A percentile compares a stretch with the other conserved stretches of the same genome.
Evolutionary conservation across 2,113 vertebrate genomes (phyloP).

Genomic region (Glaucidium brasilianum): DNA sequence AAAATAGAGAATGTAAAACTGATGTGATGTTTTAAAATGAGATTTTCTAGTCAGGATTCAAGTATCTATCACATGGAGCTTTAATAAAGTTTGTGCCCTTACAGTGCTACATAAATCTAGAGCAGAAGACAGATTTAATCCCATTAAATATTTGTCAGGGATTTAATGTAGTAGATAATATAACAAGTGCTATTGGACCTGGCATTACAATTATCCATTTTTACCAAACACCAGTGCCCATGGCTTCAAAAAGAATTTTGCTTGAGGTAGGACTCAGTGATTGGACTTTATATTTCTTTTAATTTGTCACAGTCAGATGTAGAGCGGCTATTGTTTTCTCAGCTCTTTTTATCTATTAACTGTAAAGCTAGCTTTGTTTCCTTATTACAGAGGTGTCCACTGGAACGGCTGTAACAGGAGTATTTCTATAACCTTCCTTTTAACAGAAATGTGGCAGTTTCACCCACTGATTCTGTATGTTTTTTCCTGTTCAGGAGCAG

Average conservation of each 20-base stretch:
- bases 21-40: background rate
- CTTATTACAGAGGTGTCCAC: background rate
- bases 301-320: background rate
- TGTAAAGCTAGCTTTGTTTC: background rate
- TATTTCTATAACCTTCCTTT: background rate
- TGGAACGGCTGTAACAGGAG: background rate
- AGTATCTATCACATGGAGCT: background rate
- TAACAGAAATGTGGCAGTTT: background rate
- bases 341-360: background rate
- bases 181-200: background rate
- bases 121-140: conserved; percentile 40
- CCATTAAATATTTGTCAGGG: conserved; percentile 45
- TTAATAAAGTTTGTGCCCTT: conserved; percentile 32
- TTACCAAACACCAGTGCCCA: background rate
- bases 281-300: background rate
- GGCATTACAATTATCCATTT: background rate
- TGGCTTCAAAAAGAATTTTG: background rate
- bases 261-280: background rate
- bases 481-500: background rate
- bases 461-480: background rate
- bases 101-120: conserved; percentile 2
- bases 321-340: background rate
- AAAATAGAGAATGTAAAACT: background rate
- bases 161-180: conserved; percentile 20
- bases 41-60: conserved; percentile 2